Conservation (phyloP, 2,113 vertebrate genomes). For the Fukomys damarensis region DNA sequence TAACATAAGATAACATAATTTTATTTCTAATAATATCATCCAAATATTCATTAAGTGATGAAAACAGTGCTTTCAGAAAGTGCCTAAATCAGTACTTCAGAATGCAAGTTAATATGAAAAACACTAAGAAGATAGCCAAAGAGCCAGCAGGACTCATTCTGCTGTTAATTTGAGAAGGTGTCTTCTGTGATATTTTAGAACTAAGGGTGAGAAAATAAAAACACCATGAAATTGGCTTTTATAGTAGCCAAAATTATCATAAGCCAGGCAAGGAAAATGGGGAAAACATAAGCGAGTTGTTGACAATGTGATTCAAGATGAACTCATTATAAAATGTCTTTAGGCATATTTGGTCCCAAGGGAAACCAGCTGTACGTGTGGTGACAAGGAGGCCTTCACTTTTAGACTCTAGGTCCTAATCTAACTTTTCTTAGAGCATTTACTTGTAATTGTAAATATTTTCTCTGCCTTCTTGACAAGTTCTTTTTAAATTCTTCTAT, state of each 20-base stretch:
- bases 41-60: not conserved
- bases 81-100: not conserved
- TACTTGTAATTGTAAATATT: not conserved
- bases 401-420: not conserved
- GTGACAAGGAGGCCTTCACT: not conserved
- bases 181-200: not conserved
- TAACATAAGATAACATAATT: not conserved
- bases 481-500: not conserved
- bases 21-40: not conserved
- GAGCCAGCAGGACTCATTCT: not conserved
- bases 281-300: not conserved
- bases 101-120: not conserved
- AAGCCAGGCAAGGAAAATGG: not conserved
- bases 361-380: not conserved
- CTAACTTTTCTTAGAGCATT: not conserved
- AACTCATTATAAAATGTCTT: not conserved
- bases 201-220: conserved; percentile 25
- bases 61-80: not conserved
- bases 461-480: not conserved
- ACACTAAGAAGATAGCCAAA: not conserved
- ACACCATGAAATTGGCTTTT: not conserved
- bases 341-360: not conserved
- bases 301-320: not conserved
- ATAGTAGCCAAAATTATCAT: not conserved
- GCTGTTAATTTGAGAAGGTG: not conserved